Conservation (phyloP, 2,797 vertebrate species). For the Silurus aristotelis region DNA sequence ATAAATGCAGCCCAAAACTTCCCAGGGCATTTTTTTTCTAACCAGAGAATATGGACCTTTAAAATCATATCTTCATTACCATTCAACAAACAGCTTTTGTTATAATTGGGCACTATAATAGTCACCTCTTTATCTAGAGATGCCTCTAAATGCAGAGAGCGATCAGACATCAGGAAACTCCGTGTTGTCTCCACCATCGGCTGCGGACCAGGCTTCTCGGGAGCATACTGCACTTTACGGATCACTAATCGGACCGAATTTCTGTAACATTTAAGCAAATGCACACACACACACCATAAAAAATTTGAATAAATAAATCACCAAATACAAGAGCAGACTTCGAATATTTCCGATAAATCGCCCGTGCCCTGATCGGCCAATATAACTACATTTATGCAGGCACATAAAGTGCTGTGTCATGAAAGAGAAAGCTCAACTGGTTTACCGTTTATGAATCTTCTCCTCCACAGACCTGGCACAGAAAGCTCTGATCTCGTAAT, state of each 20-base stretch:
- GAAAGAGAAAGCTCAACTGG: background rate
- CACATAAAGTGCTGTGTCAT: constrained; percentile 4
- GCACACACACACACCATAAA: background rate
- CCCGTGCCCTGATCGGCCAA: background rate
- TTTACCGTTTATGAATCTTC: constrained; percentile 78
- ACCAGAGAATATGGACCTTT: background rate
- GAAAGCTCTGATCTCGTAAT: constrained; percentile 79
- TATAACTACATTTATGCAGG: background rate
- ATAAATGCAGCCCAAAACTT: background rate
- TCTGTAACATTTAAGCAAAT: constrained; percentile 64
- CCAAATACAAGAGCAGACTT: background rate
- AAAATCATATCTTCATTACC: background rate
- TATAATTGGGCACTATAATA: background rate
- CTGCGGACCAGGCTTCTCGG: constrained; percentile 90
- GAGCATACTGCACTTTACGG: constrained; percentile 95
- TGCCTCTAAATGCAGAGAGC: constrained; percentile 91
- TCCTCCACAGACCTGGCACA: constrained; percentile 85
- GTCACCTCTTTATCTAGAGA: constrained; percentile 95
- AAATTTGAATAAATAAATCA: background rate
- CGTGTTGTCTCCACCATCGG: constrained; percentile 95
- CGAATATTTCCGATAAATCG: background rate
- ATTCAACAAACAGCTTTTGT: background rate
- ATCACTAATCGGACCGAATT: constrained; percentile 95
- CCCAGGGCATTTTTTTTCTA: background rate
- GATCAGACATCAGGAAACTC: constrained; percentile 97